Evolutionary conservation across 2,888 invertebrate genomes (phyloP).

Genomic region (Embidobia sp.): DNA sequence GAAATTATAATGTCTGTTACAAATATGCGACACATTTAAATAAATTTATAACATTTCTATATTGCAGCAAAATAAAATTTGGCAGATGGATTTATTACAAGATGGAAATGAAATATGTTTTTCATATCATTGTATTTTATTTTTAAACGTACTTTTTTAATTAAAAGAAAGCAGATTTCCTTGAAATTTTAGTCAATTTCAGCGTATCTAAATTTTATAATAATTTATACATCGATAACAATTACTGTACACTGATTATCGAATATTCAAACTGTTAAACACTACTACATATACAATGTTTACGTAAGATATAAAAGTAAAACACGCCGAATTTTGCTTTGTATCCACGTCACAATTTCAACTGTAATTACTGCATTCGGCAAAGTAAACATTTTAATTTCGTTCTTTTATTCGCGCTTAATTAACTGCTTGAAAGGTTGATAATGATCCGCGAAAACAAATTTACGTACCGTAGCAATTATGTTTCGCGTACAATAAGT

Average conservation of each 20-base stretch:
- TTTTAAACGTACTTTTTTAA: too few relatives aligned
- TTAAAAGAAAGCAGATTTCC: too few relatives aligned
- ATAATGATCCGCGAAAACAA: slow-evolving; percentile 10
- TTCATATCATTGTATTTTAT: too few relatives aligned
- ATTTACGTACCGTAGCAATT: slow-evolving; percentile 1
- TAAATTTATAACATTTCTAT: too few relatives aligned
- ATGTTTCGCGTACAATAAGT: neutral
- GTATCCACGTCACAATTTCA: neutral
- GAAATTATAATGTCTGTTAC: too few relatives aligned
- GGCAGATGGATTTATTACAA: too few relatives aligned
- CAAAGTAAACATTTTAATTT: neutral
- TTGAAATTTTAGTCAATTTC: too few relatives aligned
- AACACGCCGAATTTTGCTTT: slow-evolving; percentile 2
- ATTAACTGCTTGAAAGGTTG: slow-evolving; percentile 6
- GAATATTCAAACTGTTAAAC: slow-evolving; percentile 6
- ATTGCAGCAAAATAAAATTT: too few relatives aligned
- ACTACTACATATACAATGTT: too few relatives aligned
- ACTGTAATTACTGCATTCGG: slow-evolving; percentile 9
- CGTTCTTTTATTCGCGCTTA: neutral
- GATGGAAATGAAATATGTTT: too few relatives aligned
- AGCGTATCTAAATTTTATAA: too few relatives aligned
- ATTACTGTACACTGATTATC: neutral
- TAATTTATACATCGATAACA: neutral
- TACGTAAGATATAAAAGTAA: slow-evolving; percentile 6
- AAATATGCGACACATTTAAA: too few relatives aligned